Evolutionary conservation across 2,888 invertebrate genomes (phyloP).

Genomic region (Calliphora vomitoria): DNA sequence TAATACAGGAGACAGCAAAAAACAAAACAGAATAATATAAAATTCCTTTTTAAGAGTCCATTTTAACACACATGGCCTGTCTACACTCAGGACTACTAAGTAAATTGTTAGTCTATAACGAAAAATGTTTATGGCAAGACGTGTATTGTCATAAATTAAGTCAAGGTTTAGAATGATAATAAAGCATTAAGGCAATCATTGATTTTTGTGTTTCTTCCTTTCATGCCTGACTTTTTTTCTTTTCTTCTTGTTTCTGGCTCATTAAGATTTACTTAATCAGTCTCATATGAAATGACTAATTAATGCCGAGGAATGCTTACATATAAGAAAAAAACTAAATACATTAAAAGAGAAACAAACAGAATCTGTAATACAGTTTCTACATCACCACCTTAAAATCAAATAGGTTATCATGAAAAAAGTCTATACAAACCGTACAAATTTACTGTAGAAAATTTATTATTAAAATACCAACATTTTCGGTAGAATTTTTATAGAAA

Average conservation of each 20-base stretch:
- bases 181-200: neutral
- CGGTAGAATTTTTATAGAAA: too few relatives aligned
- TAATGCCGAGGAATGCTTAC: neutral
- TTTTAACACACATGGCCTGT: conserved; percentile 1
- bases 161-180: neutral
- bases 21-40: neutral
- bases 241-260: neutral
- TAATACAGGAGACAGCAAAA: neutral
- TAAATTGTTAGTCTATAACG: conserved; percentile 8
- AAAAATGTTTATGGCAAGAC: neutral
- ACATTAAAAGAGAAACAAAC: neutral
- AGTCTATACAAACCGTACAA: too few relatives aligned
- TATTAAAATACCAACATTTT: neutral
- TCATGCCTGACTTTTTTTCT: neutral
- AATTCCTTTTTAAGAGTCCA: neutral
- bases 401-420: too few relatives aligned
- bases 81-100: neutral
- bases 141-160: conserved; percentile 48
- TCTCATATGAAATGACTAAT: neutral
- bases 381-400: too few relatives aligned
- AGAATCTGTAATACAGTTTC: too few relatives aligned
- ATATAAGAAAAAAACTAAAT: neutral
- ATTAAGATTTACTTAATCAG: conserved; percentile 9
- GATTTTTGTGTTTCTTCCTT: neutral
- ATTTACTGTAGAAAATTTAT: neutral